Evolutionary conservation across 2,888 invertebrate genomes (phyloP), one percentile per base, ranked within the genome.

Genomic region (Tribolium freemani): DNA sequence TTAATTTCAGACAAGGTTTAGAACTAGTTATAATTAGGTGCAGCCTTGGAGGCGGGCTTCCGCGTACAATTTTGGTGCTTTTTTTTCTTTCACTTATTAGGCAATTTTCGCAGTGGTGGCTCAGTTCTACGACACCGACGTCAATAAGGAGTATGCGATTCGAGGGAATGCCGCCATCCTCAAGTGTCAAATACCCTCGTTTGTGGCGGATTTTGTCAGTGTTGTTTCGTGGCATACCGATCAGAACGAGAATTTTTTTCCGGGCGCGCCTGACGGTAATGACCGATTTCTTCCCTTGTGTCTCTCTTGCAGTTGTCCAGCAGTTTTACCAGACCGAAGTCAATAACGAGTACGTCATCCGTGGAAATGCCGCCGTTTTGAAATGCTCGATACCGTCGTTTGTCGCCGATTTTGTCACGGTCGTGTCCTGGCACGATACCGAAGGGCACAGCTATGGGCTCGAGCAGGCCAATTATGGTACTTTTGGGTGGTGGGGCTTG

Each of bases 281-380:
- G 21, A 53, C 64, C 26, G 26, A 26, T 56, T 44, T 13, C 48
- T 51, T 31, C 26, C 50, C 56, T 58, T 46, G 38, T 68, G 11
- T 54, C 63, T 68, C 54, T 72, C 76, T 87, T 88, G 67, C 91
- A 96, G 96, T 96, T 88, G 96, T 96, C 83, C 94, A 94, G 84
- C 96, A 96, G 86, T 93, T 92, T 87, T 96, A 96, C 88, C 94
- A 95, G 87, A 94, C 94, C 75, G 96, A 96, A 89, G 96, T 96
- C 79, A 95, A 95, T 88, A 95, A 95, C 81, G 96, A 96, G 86
- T 95, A 96, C 88, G 95, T 96, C 75, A 96, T 96, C 83, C 91
- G 93, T 83, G 95, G 96, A 75, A 96, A 96, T 86, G 92, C 94
- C 57, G 96, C 95, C 5, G 93, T 96, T 72, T 87, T 96, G 50